Conservation (phyloP, 2,888 invertebrate species). For the Malthinus flaveolus region DNA sequence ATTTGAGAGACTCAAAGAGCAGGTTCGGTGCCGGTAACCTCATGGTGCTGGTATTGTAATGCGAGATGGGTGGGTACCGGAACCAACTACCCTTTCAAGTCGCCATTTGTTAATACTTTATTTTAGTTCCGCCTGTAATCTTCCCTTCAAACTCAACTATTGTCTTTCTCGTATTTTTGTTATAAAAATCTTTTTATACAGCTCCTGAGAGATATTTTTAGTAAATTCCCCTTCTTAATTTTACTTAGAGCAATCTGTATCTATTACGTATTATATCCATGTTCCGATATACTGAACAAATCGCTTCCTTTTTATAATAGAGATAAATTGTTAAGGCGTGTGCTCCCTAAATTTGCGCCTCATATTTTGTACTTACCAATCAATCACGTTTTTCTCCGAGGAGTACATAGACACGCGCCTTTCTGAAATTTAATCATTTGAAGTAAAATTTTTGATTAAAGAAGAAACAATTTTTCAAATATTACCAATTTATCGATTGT, state of each 20-base stretch:
- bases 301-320: constrained; percentile 35
- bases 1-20: too few relatives aligned
- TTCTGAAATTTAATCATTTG: constrained; percentile 30
- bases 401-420: constrained; percentile 27
- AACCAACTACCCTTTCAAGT: too few relatives aligned
- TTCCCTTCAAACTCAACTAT: neutral
- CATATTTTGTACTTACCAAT: constrained; percentile 29
- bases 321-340: constrained; percentile 32
- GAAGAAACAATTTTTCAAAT: too few relatives aligned
- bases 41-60: too few relatives aligned
- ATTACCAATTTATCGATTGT: constrained; percentile 10
- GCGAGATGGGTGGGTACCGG: too few relatives aligned
- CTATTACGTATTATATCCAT: constrained; percentile 13
- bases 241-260: constrained; percentile 12
- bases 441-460: constrained; percentile 5
- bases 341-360: constrained; percentile 27
- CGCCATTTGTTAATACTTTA: too few relatives aligned
- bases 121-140: too few relatives aligned
- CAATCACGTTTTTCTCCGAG: constrained; percentile 30
- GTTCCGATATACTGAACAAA: constrained; percentile 27
- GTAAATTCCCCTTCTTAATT: constrained; percentile 3
- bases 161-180: neutral
- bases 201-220: neutral
- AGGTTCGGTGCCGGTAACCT: too few relatives aligned
- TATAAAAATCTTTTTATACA: neutral